Conservation (phyloP, 2,797 vertebrate species). For the Valencia hispanica region DNA sequence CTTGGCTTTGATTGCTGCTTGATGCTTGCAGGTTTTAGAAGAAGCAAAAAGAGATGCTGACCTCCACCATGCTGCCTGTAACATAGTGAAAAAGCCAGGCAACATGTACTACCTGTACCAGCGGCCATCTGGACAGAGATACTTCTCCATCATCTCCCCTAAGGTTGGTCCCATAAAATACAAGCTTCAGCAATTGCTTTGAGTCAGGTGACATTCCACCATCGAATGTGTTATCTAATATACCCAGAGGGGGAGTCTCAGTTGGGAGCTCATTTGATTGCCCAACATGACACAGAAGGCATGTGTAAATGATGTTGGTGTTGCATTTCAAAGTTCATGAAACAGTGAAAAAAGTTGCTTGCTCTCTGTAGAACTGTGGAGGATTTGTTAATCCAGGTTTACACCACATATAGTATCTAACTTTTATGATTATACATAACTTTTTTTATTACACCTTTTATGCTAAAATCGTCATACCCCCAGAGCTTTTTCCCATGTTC, state of each 20-base stretch:
- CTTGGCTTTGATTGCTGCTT: neutral
- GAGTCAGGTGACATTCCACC: neutral
- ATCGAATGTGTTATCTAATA: neutral
- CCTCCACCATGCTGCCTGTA: constrained; percentile 92
- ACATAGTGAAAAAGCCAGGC: constrained; percentile 95
- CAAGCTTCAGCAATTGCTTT: too few relatives aligned
- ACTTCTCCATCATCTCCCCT: constrained; percentile 96
- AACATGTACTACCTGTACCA: constrained; percentile 92
- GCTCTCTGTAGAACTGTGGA: too few relatives aligned
- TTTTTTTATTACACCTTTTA: too few relatives aligned
- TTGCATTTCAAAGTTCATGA: constrained; percentile 40
- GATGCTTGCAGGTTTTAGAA: constrained; percentile 85
- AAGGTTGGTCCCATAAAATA: constrained; percentile 75
- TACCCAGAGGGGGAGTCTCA: neutral
- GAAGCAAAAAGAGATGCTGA: constrained; percentile 91
- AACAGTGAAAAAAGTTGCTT: too few relatives aligned
- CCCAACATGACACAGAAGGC: neutral
- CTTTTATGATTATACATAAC: too few relatives aligned
- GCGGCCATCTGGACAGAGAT: constrained; percentile 89
- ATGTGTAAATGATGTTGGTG: neutral
- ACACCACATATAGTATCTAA: too few relatives aligned
- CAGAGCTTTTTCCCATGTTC: too few relatives aligned
- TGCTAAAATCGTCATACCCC: too few relatives aligned
- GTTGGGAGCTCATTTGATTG: neutral
- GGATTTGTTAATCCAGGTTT: too few relatives aligned